These are phyloP conservation scores for Drosophila fuyamai DNA, from an alignment of 1,140 invertebrate species.

Conservation along the genomic window DNA sequence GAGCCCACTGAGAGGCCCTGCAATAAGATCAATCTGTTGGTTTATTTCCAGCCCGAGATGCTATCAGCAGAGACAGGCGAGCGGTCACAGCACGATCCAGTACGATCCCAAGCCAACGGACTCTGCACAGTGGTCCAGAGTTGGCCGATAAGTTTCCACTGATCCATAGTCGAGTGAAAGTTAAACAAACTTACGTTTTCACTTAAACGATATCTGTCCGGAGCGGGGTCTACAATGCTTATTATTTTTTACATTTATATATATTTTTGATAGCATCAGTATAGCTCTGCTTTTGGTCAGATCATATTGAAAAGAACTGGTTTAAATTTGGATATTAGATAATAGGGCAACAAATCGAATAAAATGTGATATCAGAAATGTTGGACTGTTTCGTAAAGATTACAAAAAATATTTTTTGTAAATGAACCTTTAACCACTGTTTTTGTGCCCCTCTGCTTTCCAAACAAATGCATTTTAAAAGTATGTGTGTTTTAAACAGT, in stretches of 20 bases:
- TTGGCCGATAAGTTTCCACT: background rate
- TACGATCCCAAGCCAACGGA: constrained; percentile 33
- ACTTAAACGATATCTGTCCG: background rate
- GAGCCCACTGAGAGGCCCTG: constrained; percentile 40
- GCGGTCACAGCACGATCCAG: constrained; percentile 26
- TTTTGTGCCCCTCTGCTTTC: background rate
- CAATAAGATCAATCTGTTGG: constrained; percentile 61
- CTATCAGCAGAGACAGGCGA: constrained; percentile 37
- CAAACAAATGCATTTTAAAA: background rate
- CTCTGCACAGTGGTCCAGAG: constrained; percentile 35
- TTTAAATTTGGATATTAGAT: too few species aligned
- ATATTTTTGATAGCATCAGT: too few species aligned
- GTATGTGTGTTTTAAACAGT: constrained; percentile 1
- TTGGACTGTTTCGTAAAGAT: too few species aligned
- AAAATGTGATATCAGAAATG: too few species aligned
- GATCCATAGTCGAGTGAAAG: constrained; percentile 11
- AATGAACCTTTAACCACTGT: background rate
- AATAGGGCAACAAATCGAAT: too few species aligned
- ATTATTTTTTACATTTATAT: background rate
- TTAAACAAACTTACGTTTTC: background rate
- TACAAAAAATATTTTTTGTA: too few species aligned
- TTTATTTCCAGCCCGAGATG: constrained; percentile 33
- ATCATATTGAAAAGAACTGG: too few species aligned
- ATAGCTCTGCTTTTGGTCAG: too few species aligned
- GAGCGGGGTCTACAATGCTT: too few species aligned